These are phyloP conservation scores for Ptychadena robeensis DNA, from an alignment of 2,797 vertebrate genomes.

Conservation along the genomic window DNA sequence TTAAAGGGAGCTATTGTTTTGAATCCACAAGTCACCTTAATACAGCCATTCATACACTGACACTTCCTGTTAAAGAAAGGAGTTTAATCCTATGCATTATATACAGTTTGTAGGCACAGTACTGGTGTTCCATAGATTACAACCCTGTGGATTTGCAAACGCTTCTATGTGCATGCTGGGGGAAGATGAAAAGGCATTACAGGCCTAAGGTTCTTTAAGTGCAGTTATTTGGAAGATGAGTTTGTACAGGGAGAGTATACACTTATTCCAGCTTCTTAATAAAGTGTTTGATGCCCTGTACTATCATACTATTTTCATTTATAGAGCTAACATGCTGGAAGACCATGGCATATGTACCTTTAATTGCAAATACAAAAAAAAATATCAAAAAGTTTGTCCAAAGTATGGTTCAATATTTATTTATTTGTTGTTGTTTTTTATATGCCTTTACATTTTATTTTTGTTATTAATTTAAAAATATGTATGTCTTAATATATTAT, in stretches of 20 bases:
- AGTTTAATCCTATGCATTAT: no score
- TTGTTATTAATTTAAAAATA: background rate
- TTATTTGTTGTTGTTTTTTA: background rate
- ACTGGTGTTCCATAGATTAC: background rate
- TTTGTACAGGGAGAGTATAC: background rate
- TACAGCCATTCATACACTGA: no score
- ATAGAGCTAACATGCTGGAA: background rate
- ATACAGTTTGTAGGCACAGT: background rate
- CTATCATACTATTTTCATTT: background rate
- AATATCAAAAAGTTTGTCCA: background rate
- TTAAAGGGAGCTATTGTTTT: no score
- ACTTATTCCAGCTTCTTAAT: background rate
- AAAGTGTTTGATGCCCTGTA: background rate
- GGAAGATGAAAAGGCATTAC: background rate
- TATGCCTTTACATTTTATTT: background rate
- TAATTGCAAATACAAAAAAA: no score
- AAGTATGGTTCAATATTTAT: constrained; percentile 16
- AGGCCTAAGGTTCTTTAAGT: background rate
- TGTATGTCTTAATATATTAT: background rate
- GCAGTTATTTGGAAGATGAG: background rate
- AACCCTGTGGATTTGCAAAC: no score
- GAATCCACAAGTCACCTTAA: background rate
- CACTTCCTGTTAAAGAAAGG: no score
- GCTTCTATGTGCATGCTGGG: background rate
- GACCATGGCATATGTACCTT: background rate